A percentile compares a stretch with the other conserved stretches of the same genome.
Evolutionary conservation across 2,113 vertebrate species (phyloP).

Genomic region (Hemichromis elongatus): DNA sequence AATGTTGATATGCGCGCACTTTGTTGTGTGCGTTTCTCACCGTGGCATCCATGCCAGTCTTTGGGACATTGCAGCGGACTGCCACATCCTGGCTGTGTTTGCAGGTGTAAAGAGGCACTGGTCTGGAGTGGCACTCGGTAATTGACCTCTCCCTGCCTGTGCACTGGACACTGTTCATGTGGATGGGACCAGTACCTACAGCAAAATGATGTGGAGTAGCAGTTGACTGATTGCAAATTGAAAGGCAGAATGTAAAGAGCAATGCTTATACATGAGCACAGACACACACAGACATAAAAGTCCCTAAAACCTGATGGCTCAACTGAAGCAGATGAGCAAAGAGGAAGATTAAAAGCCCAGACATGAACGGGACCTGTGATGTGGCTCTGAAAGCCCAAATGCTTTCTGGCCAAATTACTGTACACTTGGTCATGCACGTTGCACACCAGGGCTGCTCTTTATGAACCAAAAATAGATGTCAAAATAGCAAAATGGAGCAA

Average conservation of each 20-base stretch:
- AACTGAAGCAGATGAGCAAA: constrained; percentile 1
- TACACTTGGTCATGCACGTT: not conserved
- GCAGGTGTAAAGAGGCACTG: constrained; percentile 74
- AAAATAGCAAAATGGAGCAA: constrained; percentile 37
- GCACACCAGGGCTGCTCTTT: not conserved
- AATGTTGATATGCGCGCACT: not conserved
- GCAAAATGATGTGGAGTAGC: not conserved
- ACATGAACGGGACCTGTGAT: constrained; percentile 28
- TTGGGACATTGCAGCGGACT: constrained; percentile 87
- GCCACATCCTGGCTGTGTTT: constrained; percentile 83
- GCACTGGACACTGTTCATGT: constrained; percentile 88
- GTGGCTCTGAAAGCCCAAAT: constrained; percentile 40
- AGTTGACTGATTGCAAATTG: not conserved
- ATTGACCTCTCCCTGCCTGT: constrained; percentile 79
- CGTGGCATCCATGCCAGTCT: constrained; percentile 76
- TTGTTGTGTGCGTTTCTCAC: constrained; percentile 60
- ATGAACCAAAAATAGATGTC: constrained; percentile 37
- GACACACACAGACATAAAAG: not conserved
- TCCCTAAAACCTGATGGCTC: not conserved
- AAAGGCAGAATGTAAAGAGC: not conserved
- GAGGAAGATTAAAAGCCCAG: constrained; percentile 14
- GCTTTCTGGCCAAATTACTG: not conserved
- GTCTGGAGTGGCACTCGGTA: constrained; percentile 76
- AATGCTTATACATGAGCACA: not conserved
- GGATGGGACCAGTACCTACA: constrained; percentile 89